These are phyloP conservation scores for Athripsodes cinereus DNA, from an alignment of 2,888 invertebrate genomes.

Conservation along the genomic window DNA sequence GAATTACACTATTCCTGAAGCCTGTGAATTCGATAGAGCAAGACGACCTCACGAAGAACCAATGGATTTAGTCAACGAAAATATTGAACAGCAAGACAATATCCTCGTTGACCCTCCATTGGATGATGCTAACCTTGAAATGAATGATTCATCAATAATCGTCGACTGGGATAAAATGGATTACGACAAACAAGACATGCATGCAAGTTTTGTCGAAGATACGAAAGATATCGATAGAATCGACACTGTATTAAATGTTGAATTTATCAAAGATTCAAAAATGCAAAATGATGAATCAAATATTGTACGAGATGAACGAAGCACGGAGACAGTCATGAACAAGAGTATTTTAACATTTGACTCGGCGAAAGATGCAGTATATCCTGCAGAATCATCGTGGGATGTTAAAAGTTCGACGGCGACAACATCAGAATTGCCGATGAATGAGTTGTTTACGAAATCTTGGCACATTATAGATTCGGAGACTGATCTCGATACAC, in stretches of 20 bases:
- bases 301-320: not conserved
- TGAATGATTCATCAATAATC: not conserved
- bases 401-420: not conserved
- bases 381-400: not conserved
- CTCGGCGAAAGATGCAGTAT: too few relatives aligned
- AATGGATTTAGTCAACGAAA: slow-evolving; percentile 10
- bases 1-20: slow-evolving; percentile 46
- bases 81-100: too few relatives aligned
- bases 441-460: not conserved
- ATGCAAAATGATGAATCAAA: not conserved
- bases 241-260: not conserved
- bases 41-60: slow-evolving; percentile 35
- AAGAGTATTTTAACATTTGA: too few relatives aligned
- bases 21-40: slow-evolving; percentile 38
- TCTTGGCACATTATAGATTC: slow-evolving; percentile 43
- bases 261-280: not conserved
- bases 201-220: not conserved
- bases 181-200: not conserved
- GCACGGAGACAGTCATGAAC: not conserved
- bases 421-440: not conserved
- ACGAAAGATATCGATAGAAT: not conserved
- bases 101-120: not conserved
- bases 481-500: slow-evolving; percentile 46
- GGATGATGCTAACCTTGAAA: not conserved
- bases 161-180: not conserved